Evolutionary conservation across 2,113 vertebrate genomes (phyloP).

Genomic region (Nannobrachium achirus): DNA sequence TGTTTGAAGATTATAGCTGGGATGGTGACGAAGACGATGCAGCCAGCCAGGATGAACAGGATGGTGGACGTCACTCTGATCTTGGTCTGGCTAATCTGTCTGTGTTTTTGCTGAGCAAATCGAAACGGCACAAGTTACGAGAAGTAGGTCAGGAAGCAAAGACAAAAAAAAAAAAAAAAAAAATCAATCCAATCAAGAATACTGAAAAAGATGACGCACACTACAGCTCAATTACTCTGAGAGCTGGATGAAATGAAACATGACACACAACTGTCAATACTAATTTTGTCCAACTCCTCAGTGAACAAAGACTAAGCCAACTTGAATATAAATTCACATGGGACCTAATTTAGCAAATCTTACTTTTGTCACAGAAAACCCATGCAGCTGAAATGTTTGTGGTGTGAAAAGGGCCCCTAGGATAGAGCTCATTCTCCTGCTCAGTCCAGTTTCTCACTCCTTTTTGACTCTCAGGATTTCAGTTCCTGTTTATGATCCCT

Average conservation of each 20-base stretch:
- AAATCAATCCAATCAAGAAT: too few species aligned
- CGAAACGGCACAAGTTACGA: slow-evolving; percentile 31
- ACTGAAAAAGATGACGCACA: too few species aligned
- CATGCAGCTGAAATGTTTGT: neutral
- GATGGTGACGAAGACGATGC: slow-evolving; percentile 94
- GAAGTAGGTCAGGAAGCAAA: neutral
- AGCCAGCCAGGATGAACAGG: slow-evolving; percentile 94
- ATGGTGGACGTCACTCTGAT: slow-evolving; percentile 98
- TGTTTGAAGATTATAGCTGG: slow-evolving; percentile 94
- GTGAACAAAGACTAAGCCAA: neutral
- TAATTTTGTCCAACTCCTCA: neutral
- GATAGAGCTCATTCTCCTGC: neutral
- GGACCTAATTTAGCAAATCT: neutral
- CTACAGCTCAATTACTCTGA: neutral
- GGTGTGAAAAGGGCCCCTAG: neutral
- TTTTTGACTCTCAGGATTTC: neutral
- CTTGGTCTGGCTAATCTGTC: slow-evolving; percentile 97
- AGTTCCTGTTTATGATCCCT: neutral
- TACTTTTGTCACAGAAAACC: neutral
- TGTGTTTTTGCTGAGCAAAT: slow-evolving; percentile 90
- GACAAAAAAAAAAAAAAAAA: too few species aligned
- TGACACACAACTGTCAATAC: neutral
- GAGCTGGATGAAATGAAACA: neutral
- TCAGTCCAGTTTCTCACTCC: neutral
- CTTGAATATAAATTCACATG: neutral